Conservation (phyloP, 2,113 vertebrate species). For the Ctenodactylus gundi region DNA sequence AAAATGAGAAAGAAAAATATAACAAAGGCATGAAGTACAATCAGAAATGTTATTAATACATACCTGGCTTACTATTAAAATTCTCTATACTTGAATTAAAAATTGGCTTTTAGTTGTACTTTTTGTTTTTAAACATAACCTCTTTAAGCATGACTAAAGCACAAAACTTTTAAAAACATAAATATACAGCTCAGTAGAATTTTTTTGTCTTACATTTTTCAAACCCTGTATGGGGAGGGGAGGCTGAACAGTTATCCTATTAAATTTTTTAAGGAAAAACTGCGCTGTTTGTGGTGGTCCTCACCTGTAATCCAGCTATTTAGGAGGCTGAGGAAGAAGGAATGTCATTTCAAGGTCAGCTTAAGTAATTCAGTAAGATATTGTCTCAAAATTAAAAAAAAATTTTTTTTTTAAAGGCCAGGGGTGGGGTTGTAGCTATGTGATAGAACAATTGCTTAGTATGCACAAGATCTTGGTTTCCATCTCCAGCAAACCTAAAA, state of each 20-base stretch:
- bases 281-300: neutral
- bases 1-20: constrained; percentile 8
- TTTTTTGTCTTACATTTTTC: neutral
- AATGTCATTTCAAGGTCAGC: neutral
- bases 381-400: neutral
- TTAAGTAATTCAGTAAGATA: neutral
- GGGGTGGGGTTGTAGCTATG: neutral
- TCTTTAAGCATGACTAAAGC: neutral
- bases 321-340: neutral
- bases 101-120: constrained; percentile 1
- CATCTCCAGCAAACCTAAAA: neutral
- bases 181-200: neutral
- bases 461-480: neutral
- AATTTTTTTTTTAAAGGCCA: neutral
- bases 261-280: neutral
- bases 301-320: neutral
- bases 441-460: neutral
- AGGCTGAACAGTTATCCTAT: neutral
- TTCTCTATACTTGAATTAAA: constrained; percentile 15
- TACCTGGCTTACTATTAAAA: constrained; percentile 28
- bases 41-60: neutral
- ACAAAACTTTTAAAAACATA: neutral
- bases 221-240: neutral
- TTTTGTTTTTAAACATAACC: constrained; percentile 37
- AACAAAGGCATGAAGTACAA: neutral